Percentiles rank a stretch among this genome's conserved stretches.
These are phyloP conservation scores for Gymnoscopelus microlampas DNA, from an alignment of 2,797 vertebrate genomes.

Conservation along the genomic window DNA sequence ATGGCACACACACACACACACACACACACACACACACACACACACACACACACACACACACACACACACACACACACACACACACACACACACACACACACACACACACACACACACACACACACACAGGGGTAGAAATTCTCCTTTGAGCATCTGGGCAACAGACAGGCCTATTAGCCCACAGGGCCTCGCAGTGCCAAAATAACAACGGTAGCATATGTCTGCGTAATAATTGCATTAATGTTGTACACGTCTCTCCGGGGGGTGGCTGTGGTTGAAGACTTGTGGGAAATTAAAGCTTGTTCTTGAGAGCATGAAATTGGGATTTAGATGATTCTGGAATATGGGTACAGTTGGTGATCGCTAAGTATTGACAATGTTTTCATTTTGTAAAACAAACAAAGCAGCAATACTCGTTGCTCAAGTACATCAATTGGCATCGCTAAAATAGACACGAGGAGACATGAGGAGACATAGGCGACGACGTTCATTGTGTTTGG, in stretches of 20 bases:
- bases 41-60: not conserved
- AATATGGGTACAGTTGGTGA: no score
- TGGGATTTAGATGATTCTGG: conserved; percentile 43
- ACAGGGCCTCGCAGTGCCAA: conserved; percentile 74
- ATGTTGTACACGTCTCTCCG: conserved; percentile 80
- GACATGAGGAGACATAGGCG: no score
- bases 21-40: not conserved
- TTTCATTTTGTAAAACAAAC: no score
- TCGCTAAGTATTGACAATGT: no score
- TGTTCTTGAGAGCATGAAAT: conserved; percentile 74
- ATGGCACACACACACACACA: not conserved
- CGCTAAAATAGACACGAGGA: no score
- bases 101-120: conserved; percentile 8
- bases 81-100: conserved; percentile 3
- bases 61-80: not conserved
- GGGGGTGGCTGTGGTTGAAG: conserved; percentile 62
- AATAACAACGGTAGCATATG: conserved; percentile 83
- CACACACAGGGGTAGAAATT: conserved; percentile 35
- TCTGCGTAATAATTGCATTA: conserved; percentile 82
- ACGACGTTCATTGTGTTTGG: no score
- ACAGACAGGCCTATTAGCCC: conserved; percentile 81
- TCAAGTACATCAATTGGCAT: no score
- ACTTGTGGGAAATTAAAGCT: conserved; percentile 66
- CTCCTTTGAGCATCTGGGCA: conserved; percentile 78
- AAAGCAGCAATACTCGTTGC: no score